These are phyloP conservation scores for Ostrea edulis DNA, from an alignment of 1,140 invertebrate species.

Conservation along the genomic window DNA sequence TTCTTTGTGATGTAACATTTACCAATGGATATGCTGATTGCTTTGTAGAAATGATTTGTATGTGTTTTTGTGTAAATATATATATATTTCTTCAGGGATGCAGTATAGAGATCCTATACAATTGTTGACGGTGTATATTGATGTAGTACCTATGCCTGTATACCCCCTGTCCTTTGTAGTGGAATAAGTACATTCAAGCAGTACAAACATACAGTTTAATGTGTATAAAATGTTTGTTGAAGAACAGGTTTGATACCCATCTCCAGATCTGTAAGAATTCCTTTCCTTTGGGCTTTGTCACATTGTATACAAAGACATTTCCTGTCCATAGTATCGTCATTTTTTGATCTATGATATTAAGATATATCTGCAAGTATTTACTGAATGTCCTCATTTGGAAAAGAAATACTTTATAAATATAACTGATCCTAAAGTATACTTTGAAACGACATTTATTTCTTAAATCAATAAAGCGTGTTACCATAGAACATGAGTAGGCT, in stretches of 20 bases:
- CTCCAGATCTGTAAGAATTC: too few relatives aligned
- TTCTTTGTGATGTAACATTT: neutral
- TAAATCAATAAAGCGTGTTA: too few relatives aligned
- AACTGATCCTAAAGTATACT: too few relatives aligned
- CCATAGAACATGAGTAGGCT: neutral
- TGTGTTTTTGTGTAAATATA: neutral
- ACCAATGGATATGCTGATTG: neutral
- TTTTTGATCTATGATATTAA: too few relatives aligned
- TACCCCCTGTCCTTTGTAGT: neutral
- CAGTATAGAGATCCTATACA: neutral
- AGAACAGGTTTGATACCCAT: neutral
- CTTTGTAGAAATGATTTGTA: neutral
- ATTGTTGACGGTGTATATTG: neutral
- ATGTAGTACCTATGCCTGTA: neutral
- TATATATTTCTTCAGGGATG: constrained; percentile 18
- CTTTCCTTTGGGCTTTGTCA: too few relatives aligned
- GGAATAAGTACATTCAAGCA: neutral
- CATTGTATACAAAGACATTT: too few relatives aligned
- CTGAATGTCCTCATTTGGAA: too few relatives aligned
- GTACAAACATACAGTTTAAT: neutral
- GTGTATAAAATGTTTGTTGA: neutral
- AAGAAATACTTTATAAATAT: too few relatives aligned
- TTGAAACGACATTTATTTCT: too few relatives aligned
- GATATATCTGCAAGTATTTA: too few relatives aligned
- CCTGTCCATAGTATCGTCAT: too few relatives aligned